A percentile compares a stretch with the other conserved stretches of the same genome.
Conservation (phyloP, 1,140 invertebrate genomes). For the Halictus rubicundus region DNA sequence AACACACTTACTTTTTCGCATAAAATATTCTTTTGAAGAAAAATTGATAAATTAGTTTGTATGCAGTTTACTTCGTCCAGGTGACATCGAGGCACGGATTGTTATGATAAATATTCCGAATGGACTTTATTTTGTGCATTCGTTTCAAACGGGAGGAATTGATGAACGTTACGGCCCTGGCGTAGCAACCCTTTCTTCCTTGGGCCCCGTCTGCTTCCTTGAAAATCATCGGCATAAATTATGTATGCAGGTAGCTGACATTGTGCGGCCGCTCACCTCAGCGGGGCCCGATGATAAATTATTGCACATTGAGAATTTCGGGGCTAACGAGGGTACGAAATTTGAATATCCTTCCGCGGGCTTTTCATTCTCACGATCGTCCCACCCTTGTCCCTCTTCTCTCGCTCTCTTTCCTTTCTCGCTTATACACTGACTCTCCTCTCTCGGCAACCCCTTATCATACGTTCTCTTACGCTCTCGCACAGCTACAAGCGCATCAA, state of each 20-base stretch:
- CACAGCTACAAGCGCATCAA: constrained; percentile 36
- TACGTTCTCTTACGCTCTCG: constrained; percentile 41
- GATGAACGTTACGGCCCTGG: constrained; percentile 51
- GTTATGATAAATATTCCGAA: no score
- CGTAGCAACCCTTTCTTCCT: constrained; percentile 56
- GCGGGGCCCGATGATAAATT: constrained; percentile 78
- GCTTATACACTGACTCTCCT: no score
- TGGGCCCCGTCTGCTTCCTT: constrained; percentile 60
- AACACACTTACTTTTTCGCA: no score
- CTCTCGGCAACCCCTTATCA: constrained; percentile 36
- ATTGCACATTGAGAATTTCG: constrained; percentile 75
- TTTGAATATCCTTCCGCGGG: constrained; percentile 77
- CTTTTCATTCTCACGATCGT: constrained; percentile 76
- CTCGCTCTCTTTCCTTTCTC: no score
- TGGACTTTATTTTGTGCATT: no score
- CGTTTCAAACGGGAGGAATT: background rate
- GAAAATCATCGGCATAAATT: constrained; percentile 71
- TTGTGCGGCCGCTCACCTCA: constrained; percentile 71
- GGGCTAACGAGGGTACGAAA: constrained; percentile 76
- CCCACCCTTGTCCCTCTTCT: constrained; percentile 52
- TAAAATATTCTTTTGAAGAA: no score
- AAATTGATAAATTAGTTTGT: no score
- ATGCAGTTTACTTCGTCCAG: no score
- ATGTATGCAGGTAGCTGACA: constrained; percentile 74
- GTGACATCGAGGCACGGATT: no score